Evolutionary conservation across 23 tunicate species (phyloP).

Genomic region (Oikopleura dioica): DNA sequence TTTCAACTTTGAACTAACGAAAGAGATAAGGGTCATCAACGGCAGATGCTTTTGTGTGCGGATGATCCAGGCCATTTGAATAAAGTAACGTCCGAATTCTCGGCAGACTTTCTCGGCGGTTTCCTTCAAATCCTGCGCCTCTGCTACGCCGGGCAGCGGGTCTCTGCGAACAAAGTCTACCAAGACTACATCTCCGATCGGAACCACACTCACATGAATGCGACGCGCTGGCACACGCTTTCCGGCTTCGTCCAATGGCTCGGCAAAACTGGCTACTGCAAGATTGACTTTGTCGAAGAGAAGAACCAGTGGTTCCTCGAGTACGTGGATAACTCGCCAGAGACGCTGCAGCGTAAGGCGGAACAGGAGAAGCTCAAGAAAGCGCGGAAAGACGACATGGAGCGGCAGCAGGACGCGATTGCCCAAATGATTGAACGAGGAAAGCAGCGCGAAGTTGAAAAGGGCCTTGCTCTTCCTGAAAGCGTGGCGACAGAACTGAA

Average conservation of each 20-base stretch:
- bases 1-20: too few relatives aligned
- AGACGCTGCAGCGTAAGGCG: background rate
- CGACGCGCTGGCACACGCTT: slow-evolving; percentile 2
- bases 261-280: background rate
- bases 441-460: background rate
- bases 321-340: slow-evolving; percentile 1
- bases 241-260: slow-evolving; percentile 10
- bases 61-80: background rate
- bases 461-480: background rate
- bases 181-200: background rate
- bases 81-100: background rate
- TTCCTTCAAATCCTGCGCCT: background rate
- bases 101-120: too few relatives aligned
- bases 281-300: slow-evolving; percentile 9
- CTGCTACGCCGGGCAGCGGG: background rate
- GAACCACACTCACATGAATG: slow-evolving; percentile 9
- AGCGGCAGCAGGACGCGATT: background rate
- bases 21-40: background rate
- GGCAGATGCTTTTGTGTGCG: slow-evolving; percentile 1
- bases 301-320: slow-evolving; percentile 3
- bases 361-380: background rate
- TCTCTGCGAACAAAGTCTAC: slow-evolving; percentile 1
- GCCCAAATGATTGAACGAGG: background rate
- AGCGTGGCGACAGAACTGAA: background rate
- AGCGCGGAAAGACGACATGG: background rate